These are phyloP conservation scores for Ondatra zibethicus DNA, from an alignment of 2,113 vertebrate species.

Conservation along the genomic window DNA sequence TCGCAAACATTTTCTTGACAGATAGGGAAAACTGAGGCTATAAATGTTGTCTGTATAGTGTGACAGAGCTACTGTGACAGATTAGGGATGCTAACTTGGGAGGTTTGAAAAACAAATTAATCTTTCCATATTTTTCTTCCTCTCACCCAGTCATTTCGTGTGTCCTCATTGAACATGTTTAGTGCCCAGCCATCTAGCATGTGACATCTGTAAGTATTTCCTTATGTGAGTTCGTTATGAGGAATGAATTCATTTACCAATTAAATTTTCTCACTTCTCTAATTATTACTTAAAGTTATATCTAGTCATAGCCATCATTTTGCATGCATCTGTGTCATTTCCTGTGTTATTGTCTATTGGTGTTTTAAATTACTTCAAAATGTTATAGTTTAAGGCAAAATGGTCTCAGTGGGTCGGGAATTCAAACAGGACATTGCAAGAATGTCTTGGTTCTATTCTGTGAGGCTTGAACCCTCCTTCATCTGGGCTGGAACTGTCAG, in stretches of 20 bases:
- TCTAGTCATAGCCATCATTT: not conserved
- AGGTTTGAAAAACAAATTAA: not conserved
- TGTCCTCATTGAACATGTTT: not conserved
- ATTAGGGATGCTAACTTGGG: not conserved
- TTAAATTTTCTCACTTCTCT: not conserved
- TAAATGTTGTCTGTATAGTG: not conserved
- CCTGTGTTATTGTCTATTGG: not conserved
- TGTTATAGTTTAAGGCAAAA: not conserved
- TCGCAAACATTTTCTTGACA: not conserved
- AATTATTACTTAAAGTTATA: constrained; percentile 14
- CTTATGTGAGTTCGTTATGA: not conserved
- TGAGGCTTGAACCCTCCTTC: not conserved
- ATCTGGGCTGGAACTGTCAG: not conserved
- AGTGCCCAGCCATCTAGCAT: not conserved
- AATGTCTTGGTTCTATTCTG: not conserved
- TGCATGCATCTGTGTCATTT: constrained; percentile 11
- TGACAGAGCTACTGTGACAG: not conserved
- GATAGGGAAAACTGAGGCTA: not conserved
- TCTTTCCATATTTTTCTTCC: not conserved
- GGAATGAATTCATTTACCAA: not conserved
- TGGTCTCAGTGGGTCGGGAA: not conserved
- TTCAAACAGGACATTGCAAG: not conserved
- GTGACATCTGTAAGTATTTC: not conserved
- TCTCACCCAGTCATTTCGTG: not conserved
- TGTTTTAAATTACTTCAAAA: not conserved